Base-by-base conservation (phyloP, 2,113 vertebrate species). In the Chaetops frenatus region DNA sequence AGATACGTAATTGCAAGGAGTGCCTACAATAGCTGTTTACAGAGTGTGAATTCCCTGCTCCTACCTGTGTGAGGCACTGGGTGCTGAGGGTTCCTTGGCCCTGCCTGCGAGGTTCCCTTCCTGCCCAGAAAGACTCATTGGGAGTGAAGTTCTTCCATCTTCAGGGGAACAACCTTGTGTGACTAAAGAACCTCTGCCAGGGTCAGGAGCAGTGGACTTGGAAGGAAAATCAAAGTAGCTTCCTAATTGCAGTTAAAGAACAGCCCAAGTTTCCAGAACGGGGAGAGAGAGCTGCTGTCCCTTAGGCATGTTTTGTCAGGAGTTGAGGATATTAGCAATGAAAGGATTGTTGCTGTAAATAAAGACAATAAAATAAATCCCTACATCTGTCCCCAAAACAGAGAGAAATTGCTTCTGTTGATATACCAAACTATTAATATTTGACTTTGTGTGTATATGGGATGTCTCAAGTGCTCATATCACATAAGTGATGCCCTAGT, bases 1-100 rank as follows among this genome's bases (percentile, higher is more conserved):
- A 51, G 78, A 16, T 24, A 6, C 0, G 0, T 18, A 45, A 67
- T 42, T 83, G 20, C 29, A 58, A 19, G 0, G 12, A 31, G 25
- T 33, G 25, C 38, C 15, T 60, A 1, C 11, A 18, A 4, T 42
- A 27, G 31, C 10, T 60, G 17, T 64, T 65, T 23, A 7, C 1
- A 29, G 9, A 48, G 5, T 4, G 15, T 42, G 8, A 47, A 5
- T 73, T 64, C 45, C 36, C 56, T 92, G 78, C 45, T 69, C 3
- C 1, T 6, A 3, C 1, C 0, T 33, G n/a, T 17, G 31, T 3
- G 27, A 48, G 56, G 44, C 47, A 2, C 76, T 44, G 56, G 25
- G 18, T n/a, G 53, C 25, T 36, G 89, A 81, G 61, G 12, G 44
- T 57, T 70, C 10, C 69, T 67, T 21, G 9, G 18, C 22, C 20